Evolutionary conservation across 2,888 invertebrate genomes (phyloP), one percentile per base, ranked within the genome.

Genomic region (Amphipyra berbera): DNA sequence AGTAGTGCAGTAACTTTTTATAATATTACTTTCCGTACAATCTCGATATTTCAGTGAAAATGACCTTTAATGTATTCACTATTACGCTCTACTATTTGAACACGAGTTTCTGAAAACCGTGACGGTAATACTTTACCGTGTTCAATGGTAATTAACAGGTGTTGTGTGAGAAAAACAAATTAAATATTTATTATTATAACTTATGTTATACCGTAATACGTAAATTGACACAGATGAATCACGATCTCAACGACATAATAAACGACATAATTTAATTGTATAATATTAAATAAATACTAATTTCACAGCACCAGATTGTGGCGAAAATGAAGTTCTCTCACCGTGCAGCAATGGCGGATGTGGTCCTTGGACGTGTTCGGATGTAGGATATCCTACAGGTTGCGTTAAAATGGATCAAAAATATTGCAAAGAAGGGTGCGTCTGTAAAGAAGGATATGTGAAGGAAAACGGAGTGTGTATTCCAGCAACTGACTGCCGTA

Each of bases 331-430:
- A 61, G 52, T 61, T 1, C 44, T 61, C 0, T 76, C 76, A 15
- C 41, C 53, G 21, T 73, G 76, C 30, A 71, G 77, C 33, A 76
- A 72, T n/a, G 72, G 67, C 10, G 76, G 57, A 8, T 85, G 86
- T 67, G 66, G 74, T 4, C 79, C 84, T 1, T 73, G 74, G 64
- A 79, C 76, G 7, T 89, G 89, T 66, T 69, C 82, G 0, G 79
- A 87, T 48, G 55, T 84, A 8, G 84, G 82, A 15, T 53, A 63
- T 9, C 71, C 70, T 5, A 49, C 76, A 0, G 57, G 73, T 7
- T 76, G 76, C 40, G 60, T 73, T 6, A 76, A 74, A 61, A 68
- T 73, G 50, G 69, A 73, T 37, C 73, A 30, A 8, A 59, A 68
- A 15, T 44, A 55, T 52, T 76, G 73, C 15, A 60, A 1, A 33